Percentiles rank a stretch among this genome's conserved stretches.
These are phyloP conservation scores for Mustela nigripes DNA, from an alignment of 2,113 vertebrate species.

Conservation along the genomic window DNA sequence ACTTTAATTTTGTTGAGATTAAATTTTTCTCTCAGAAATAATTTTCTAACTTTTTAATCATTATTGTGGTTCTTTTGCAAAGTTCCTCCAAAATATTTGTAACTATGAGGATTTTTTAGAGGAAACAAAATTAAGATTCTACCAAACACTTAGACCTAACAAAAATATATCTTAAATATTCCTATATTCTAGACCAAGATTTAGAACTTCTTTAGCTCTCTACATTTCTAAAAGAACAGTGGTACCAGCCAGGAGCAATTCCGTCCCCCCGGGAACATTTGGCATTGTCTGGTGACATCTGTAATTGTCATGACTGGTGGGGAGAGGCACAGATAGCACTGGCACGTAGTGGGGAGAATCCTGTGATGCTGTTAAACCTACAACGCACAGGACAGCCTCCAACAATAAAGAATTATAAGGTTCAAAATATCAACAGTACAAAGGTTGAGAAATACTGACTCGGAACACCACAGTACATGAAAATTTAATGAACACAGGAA, in stretches of 20 bases:
- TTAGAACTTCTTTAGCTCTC: neutral
- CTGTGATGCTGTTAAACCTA: neutral
- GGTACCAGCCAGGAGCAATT: neutral
- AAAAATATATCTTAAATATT: slow-evolving; percentile 41
- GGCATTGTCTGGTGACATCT: slow-evolving; percentile 18
- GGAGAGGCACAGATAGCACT: neutral
- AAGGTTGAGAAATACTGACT: neutral
- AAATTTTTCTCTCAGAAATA: slow-evolving; percentile 46
- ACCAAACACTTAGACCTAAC: slow-evolving; percentile 39
- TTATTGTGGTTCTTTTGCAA: slow-evolving; percentile 33
- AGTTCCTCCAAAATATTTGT: slow-evolving; percentile 30
- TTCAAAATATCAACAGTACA: neutral
- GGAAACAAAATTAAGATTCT: neutral
- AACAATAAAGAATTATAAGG: neutral
- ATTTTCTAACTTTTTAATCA: slow-evolving; percentile 47
- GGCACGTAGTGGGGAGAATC: neutral
- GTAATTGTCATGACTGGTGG: neutral
- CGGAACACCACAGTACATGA: neutral
- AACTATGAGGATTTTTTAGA: slow-evolving; percentile 51
- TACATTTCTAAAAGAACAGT: neutral
- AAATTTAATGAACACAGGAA: slow-evolving; percentile 19
- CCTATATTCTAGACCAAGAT: slow-evolving; percentile 22
- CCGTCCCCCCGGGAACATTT: neutral
- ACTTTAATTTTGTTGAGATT: slow-evolving; percentile 50
- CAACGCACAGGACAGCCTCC: neutral